These are phyloP conservation scores for Pterophyllum scalare DNA, from an alignment of 2,113 vertebrate genomes.

Conservation along the genomic window DNA sequence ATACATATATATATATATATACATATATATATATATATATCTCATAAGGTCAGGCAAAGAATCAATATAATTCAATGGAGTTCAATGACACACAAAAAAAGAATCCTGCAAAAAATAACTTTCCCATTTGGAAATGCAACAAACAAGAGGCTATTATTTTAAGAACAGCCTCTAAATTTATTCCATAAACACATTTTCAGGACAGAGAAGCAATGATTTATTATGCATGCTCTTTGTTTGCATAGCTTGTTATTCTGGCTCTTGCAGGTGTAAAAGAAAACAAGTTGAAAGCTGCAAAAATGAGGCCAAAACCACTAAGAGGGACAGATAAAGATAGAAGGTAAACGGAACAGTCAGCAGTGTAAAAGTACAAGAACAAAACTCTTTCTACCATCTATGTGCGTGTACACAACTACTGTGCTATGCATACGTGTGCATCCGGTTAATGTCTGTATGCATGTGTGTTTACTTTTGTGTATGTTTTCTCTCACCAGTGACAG, in stretches of 20 bases:
- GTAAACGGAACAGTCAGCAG: background rate
- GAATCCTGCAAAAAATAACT: background rate
- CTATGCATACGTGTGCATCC: background rate
- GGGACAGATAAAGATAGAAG: background rate
- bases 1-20: no score
- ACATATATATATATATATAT: background rate
- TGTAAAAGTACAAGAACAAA: background rate
- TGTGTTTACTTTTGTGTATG: background rate
- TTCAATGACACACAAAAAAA: no score
- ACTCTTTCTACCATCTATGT: background rate
- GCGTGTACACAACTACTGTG: background rate
- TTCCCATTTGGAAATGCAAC: background rate
- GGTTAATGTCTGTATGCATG: background rate
- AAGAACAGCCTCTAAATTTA: background rate
- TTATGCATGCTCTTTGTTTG: background rate
- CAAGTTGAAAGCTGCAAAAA: background rate
- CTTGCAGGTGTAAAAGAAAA: conserved; percentile 39
- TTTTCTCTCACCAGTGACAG: conserved; percentile 88
- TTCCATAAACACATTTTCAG: conserved; percentile 13
- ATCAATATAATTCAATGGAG: background rate
- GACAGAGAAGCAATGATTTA: conserved; percentile 35
- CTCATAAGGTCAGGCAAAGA: background rate
- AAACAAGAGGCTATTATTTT: background rate
- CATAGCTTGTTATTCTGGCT: background rate
- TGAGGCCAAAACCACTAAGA: conserved; percentile 6